Conservation (phyloP, 2,888 invertebrate species). For the Ectropis crepuscularia region DNA sequence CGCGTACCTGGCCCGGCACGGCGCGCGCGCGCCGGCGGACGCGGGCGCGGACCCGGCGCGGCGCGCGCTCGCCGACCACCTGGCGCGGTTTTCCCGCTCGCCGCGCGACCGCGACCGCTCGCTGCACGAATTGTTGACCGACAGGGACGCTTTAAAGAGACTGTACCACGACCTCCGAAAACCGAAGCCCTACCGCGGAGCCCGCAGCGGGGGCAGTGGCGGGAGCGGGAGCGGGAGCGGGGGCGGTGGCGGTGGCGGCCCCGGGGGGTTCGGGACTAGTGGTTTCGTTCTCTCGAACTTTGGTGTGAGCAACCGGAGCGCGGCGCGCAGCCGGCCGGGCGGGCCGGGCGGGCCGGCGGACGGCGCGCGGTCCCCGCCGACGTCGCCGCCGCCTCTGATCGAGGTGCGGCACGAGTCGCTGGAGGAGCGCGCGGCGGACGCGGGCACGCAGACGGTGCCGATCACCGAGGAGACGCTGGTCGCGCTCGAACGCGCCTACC, state of each 20-base stretch:
- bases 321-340: slow-evolving; percentile 60
- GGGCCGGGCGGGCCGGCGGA: slow-evolving; percentile 62
- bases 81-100: slow-evolving; percentile 87
- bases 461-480: slow-evolving; percentile 83
- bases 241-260: slow-evolving; percentile 68
- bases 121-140: slow-evolving; percentile 89
- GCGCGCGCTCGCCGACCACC: slow-evolving; percentile 86
- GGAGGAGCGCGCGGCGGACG: slow-evolving; percentile 80
- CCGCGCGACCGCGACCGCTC: slow-evolving; percentile 87
- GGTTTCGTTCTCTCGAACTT: slow-evolving; percentile 62
- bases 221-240: slow-evolving; percentile 68
- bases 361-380: slow-evolving; percentile 68
- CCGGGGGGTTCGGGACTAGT: slow-evolving; percentile 60
- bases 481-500: slow-evolving; percentile 77
- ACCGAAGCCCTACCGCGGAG: slow-evolving; percentile 83
- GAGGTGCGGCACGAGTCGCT: slow-evolving; percentile 87
- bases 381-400: slow-evolving; percentile 88
- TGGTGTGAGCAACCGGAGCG: slow-evolving; percentile 62
- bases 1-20: slow-evolving; percentile 79
- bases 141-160: slow-evolving; percentile 89
- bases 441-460: slow-evolving; percentile 86
- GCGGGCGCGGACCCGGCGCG: slow-evolving; percentile 66
- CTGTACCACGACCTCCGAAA: slow-evolving; percentile 90
- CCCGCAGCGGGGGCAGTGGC: slow-evolving; percentile 65
- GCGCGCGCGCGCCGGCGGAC: slow-evolving; percentile 65